Evolutionary conservation across 2,888 invertebrate genomes (phyloP), one percentile per base, ranked within the genome.

Genomic region (Campaea margaritaria): DNA sequence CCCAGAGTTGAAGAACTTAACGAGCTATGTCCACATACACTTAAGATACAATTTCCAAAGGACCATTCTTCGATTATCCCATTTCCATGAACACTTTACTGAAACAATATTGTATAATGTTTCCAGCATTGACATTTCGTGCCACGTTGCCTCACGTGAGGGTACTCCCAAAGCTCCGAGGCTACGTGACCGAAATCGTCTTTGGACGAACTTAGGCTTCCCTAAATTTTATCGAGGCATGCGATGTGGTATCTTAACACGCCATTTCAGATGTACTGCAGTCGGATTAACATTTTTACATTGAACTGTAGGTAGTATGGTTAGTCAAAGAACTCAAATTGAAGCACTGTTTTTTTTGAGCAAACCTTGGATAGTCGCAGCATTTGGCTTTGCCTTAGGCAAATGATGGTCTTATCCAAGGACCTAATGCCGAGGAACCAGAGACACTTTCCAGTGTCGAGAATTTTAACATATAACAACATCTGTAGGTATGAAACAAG

Each of bases 111-210:
- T 43, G 53, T 49, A 36, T 43, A 47, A 54, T 39, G 45, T 61
- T 58, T 54, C 57, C 53, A 62, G 60, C 69, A 70, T 72, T 78
- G 80, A 68, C 74, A 78, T 76, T 79, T 78, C 72, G 68, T 76
- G 76, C 68, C 58, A 47, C 61, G 57, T 48, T 49, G 59, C 43
- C 50, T 67, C 67, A 65, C 65, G 70, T 64, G 57, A 52, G 36
- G 60, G 49, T 41, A 28, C 61, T 46, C 54, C 51, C n/a, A 61
- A 66, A 69, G 58, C 62, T 58, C 47, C 53, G 51, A 55, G 56
- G 66, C 70, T 66, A 73, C 65, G 65, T 67, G 67, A 63, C 65
- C 13, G 44, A 63, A 48, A 43, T 34, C 27, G 44, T 61, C 59
- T 62, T 51, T 43, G 48, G 39, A 51, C 21, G 60, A 62, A 65